phyloP scores from a whole-genome alignment of 2,113 vertebrate genomes.

The Podarcis cretensis region DNA sequence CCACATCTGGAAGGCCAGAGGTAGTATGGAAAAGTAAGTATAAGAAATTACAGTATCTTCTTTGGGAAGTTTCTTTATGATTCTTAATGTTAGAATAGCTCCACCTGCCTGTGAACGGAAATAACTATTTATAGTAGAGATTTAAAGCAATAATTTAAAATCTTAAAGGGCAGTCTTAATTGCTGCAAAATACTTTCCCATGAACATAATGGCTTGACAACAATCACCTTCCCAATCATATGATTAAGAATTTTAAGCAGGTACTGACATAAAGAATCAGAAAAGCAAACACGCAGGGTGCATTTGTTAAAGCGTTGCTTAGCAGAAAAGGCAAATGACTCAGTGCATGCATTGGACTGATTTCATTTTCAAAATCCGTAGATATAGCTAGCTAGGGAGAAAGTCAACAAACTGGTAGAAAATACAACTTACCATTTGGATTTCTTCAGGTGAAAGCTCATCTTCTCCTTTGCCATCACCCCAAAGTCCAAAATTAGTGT shows the following conservation, averaged over 20 bases:
- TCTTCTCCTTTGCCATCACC: conserved; percentile 87
- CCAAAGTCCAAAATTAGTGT: conserved; percentile 78
- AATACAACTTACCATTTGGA: conserved; percentile 88
- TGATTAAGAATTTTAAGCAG: conserved; percentile 15
- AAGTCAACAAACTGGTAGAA: background rate
- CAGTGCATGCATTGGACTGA: background rate
- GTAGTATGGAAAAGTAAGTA: too few relatives aligned
- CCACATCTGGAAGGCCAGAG: too few relatives aligned
- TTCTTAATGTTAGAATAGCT: background rate
- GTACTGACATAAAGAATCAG: conserved; percentile 20
- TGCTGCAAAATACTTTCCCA: conserved; percentile 2
- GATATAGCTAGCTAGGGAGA: background rate
- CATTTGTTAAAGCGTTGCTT: background rate
- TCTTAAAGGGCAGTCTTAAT: background rate
- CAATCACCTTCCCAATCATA: conserved; percentile 23
- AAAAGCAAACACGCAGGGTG: conserved; percentile 4
- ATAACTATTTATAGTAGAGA: background rate
- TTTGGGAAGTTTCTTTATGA: background rate
- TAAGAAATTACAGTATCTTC: background rate
- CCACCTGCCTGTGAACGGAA: background rate
- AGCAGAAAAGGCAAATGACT: background rate
- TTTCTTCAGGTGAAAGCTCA: conserved; percentile 94
- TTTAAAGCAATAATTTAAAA: conserved; percentile 14
- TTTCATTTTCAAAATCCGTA: background rate
- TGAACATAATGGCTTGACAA: conserved; percentile 14